Evolutionary conservation across 2,113 vertebrate genomes (phyloP).

Genomic region (Gulo gulo): DNA sequence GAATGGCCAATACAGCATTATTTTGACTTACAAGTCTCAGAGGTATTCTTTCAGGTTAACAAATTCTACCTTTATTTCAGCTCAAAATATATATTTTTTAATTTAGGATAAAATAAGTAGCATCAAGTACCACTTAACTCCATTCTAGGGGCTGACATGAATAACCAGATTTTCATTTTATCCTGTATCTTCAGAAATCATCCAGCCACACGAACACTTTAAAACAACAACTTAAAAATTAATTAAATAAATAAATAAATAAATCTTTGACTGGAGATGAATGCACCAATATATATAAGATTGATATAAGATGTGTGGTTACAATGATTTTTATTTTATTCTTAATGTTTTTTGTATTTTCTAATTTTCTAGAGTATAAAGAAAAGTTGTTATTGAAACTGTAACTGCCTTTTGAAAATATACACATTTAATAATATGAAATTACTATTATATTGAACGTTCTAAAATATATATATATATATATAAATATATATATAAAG

Average conservation of each 20-base stretch:
- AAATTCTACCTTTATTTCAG: background rate
- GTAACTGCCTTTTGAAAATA: background rate
- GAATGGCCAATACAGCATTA: background rate
- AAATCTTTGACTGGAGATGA: background rate
- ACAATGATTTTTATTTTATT: background rate
- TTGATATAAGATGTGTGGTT: background rate
- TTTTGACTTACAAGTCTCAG: background rate
- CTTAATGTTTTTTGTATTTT: background rate
- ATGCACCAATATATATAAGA: background rate
- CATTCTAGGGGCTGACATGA: background rate
- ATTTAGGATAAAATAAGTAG: slow-evolving; percentile 24
- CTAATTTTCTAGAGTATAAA: slow-evolving; percentile 4
- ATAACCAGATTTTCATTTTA: background rate
- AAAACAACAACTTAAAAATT: background rate
- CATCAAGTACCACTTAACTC: background rate
- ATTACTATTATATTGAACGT: background rate
- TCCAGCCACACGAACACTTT: background rate
- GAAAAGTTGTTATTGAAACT: background rate
- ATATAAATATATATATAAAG: background rate
- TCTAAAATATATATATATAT: background rate
- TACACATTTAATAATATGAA: background rate
- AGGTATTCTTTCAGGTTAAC: background rate
- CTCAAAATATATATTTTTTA: slow-evolving; percentile 35
- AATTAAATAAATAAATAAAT: background rate
- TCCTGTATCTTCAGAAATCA: background rate